Base-by-base conservation (phyloP, 2,888 invertebrate species). In the Eulithis prunata region DNA sequence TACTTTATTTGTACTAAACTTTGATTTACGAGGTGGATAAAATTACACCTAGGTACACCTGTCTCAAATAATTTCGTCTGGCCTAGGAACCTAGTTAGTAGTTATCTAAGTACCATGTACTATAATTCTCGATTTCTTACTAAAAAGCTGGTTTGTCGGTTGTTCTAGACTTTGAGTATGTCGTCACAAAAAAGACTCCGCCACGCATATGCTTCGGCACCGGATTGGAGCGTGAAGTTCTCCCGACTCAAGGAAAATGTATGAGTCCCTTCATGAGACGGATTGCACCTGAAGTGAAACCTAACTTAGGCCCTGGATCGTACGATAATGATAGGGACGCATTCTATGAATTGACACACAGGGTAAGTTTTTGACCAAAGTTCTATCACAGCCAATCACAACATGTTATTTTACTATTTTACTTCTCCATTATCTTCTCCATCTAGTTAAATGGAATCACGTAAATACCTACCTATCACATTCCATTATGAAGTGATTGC, bases 171-270 rank as follows among this genome's bases (percentile, higher is more conserved):
- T 94, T 94, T 68, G 90, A 93, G 71, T 94, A 94, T 79, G 90
- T 94, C n/a, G 92, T 94, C 49, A 94, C 90, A 55, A 89, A 93
- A 67, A 89, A 92, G 51, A 74, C 76, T 10, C 82, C 83, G 13
- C 89, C 94, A 0, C 87, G 81, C 1, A 83, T 94, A 67, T 94
- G 94, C 59, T 95, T 95, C 70, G 94, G 94, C 0, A 90, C 93
- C 0, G 83, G 87, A 0, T 74, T 94, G 64, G 78, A 85, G 0
- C 88, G 94, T 4, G 91, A 91, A 53, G 87, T 88, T 1, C 72
- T 94, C 61, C 94, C 94, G 0, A 74, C 75, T 0, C 78, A 76
- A 12, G 94, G 93, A 0, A 91, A 93, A 6, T 71, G 71, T 4
- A 57, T 93, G 71, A 90, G 86, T 57, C 85, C 94, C 0, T 94